Evolutionary conservation across 2,888 invertebrate species (phyloP).

Genomic region (Muschampia plurimacula): DNA sequence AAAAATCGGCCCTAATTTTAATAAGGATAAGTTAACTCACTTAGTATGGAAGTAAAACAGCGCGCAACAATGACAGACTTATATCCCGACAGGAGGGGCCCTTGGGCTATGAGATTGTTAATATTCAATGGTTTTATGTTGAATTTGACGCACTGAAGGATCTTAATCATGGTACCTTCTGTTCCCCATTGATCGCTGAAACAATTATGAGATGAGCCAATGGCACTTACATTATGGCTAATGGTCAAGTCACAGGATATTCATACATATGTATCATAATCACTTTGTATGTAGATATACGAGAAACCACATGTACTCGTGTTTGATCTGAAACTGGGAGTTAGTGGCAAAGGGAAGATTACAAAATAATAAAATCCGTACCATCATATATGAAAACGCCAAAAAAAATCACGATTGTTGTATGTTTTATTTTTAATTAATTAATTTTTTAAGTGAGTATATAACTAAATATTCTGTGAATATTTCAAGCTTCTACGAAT

Average conservation of each 20-base stretch:
- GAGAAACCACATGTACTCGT: too few relatives aligned
- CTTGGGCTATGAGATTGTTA: conserved; percentile 53
- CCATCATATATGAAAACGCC: too few relatives aligned
- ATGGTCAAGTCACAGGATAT: not conserved
- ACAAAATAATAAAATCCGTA: too few relatives aligned
- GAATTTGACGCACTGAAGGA: conserved; percentile 51
- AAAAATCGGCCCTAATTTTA: too few relatives aligned
- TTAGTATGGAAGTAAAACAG: conserved; percentile 72
- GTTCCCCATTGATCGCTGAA: conserved; percentile 74
- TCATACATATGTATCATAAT: not conserved
- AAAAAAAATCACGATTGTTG: too few relatives aligned
- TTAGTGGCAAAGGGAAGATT: too few relatives aligned
- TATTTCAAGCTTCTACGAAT: too few relatives aligned
- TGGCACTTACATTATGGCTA: not conserved
- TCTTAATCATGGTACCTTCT: conserved; percentile 71
- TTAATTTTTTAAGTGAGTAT: too few relatives aligned
- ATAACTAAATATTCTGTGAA: too few relatives aligned
- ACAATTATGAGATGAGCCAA: not conserved
- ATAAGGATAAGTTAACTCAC: conserved; percentile 53
- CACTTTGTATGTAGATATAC: too few relatives aligned
- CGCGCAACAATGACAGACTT: conserved; percentile 61
- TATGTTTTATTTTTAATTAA: too few relatives aligned
- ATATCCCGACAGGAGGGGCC: conserved; percentile 58
- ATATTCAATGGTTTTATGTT: conserved; percentile 53
- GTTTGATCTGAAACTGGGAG: too few relatives aligned